Conservation (phyloP, 1,140 invertebrate species). For the Caenorhabditis briggsae region DNA sequence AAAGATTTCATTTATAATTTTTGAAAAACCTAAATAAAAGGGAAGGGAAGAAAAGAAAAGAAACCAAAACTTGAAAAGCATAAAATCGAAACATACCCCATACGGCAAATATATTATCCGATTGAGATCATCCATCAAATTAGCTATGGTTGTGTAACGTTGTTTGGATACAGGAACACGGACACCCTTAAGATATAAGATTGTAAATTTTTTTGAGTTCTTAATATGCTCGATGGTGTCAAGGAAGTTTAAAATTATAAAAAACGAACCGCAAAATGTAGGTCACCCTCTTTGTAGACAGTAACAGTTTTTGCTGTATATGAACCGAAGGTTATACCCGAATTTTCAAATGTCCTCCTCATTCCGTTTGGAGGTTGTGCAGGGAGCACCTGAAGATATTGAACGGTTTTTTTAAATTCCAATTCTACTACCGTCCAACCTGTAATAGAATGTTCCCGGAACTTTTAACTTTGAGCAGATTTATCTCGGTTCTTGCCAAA, state of each 20-base stretch:
- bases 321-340: slow-evolving; percentile 70
- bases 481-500: no score
- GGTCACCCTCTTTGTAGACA: slow-evolving; percentile 77
- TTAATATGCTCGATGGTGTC: neutral
- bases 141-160: slow-evolving; percentile 75
- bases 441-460: no score
- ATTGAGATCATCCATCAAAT: slow-evolving; percentile 75
- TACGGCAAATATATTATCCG: slow-evolving; percentile 72
- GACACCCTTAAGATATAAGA: slow-evolving; percentile 70
- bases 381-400: slow-evolving; percentile 26
- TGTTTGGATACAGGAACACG: slow-evolving; percentile 75
- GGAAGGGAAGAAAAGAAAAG: neutral
- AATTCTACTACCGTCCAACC: no score
- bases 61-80: neutral
- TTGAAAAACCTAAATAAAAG: no score
- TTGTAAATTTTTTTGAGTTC: neutral
- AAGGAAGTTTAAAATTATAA: slow-evolving; percentile 33
- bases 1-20: no score
- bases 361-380: slow-evolving; percentile 65
- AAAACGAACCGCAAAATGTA: slow-evolving; percentile 74
- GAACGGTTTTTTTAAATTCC: neutral
- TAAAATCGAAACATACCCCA: slow-evolving; percentile 68
- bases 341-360: slow-evolving; percentile 71
- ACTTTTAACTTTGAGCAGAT: no score
- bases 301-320: slow-evolving; percentile 77